Evolutionary conservation across 1,140 invertebrate genomes (phyloP).

Genomic region (Saccostrea cuccullata): DNA sequence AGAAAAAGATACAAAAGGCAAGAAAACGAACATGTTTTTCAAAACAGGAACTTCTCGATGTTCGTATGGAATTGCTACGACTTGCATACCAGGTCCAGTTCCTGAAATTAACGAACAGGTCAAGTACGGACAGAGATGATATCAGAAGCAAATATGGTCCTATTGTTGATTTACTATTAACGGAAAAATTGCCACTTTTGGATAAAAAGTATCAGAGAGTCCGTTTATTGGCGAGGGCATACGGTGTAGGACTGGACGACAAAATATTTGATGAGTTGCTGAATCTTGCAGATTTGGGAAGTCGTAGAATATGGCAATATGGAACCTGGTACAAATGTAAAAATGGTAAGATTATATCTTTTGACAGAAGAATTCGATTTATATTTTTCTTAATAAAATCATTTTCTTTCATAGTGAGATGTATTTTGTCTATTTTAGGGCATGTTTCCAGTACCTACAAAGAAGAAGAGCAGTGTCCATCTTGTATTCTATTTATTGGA

Average conservation of each 20-base stretch:
- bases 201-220: not conserved
- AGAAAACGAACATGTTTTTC: not conserved
- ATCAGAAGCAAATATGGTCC: constrained; percentile 7
- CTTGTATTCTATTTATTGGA: not conserved
- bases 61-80: constrained; percentile 34
- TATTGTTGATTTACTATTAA: not conserved
- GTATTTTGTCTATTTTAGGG: not conserved
- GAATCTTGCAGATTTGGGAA: constrained; percentile 80
- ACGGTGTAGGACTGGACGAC: not conserved
- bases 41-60: constrained; percentile 35
- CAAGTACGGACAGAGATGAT: constrained; percentile 19
- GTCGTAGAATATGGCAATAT: constrained; percentile 78
- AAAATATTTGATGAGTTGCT: constrained; percentile 49
- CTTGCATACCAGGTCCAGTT: not conserved
- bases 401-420: no score
- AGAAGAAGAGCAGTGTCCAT: not conserved
- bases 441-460: not conserved
- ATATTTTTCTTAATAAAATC: no score
- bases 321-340: constrained; percentile 87
- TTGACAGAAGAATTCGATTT: not conserved
- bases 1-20: not conserved
- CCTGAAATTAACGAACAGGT: not conserved
- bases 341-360: constrained; percentile 76
- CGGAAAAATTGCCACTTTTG: not conserved
- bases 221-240: not conserved